A percentile compares a stretch with the other conserved stretches of the same genome.
phyloP scores from a whole-genome alignment of 1,140 invertebrate genomes.

The Scaptomyza graminum region DNA sequence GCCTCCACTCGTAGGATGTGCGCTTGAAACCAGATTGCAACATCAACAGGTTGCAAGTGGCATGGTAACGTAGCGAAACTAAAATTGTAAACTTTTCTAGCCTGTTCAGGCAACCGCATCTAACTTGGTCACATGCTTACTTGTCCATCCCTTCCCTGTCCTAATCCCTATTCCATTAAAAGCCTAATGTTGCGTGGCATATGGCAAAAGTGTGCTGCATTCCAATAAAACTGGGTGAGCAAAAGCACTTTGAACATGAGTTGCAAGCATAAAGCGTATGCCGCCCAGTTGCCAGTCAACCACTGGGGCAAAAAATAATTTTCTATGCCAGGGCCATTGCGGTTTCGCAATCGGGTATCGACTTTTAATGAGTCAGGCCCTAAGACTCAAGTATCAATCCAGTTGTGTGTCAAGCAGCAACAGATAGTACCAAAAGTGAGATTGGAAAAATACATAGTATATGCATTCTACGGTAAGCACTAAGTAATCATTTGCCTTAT shows the following conservation, averaged over 20 bases:
- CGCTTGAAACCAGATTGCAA: conserved; percentile 27
- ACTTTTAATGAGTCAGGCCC: conserved; percentile 17
- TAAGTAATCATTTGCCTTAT: no score
- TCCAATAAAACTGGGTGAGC: conserved; percentile 55
- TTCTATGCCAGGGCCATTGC: conserved; percentile 20
- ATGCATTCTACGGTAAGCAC: no score
- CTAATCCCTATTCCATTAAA: conserved; percentile 10
- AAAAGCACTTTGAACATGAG: conserved; percentile 37
- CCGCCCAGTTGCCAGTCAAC: neutral
- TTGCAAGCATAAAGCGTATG: conserved; percentile 17
- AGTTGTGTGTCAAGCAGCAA: neutral
- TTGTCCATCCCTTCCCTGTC: no score
- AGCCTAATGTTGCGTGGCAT: conserved; percentile 64
- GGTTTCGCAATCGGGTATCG: conserved; percentile 29
- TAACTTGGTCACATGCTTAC: neutral
- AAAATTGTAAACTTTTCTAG: conserved; percentile 4
- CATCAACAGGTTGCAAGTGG: conserved; percentile 61
- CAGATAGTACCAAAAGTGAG: no score
- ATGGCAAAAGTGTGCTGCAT: conserved; percentile 70
- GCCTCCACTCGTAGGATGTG: neutral
- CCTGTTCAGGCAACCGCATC: neutral
- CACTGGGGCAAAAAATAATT: conserved; percentile 37
- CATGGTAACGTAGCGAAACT: conserved; percentile 29
- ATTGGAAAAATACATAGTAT: no score
- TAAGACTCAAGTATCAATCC: conserved; percentile 18